phyloP scores from a whole-genome alignment of 2,888 invertebrate genomes.

The Cyrtodaria siliqua region DNA sequence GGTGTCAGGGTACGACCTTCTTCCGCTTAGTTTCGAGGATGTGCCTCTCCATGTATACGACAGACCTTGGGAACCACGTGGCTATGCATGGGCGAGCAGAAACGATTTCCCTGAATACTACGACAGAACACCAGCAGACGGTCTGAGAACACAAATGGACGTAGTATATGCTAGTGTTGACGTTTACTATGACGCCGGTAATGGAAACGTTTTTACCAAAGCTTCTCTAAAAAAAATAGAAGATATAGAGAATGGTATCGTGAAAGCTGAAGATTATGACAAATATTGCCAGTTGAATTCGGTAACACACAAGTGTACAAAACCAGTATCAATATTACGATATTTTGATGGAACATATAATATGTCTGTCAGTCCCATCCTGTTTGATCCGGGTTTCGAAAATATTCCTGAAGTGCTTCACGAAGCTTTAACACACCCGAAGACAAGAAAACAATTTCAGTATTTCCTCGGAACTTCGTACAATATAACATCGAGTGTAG shows the following conservation, averaged over 20 bases:
- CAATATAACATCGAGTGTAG: constrained; percentile 42
- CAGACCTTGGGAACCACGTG: constrained; percentile 66
- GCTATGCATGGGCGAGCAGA: constrained; percentile 64
- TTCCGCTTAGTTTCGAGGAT: constrained; percentile 66
- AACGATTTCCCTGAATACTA: constrained; percentile 42
- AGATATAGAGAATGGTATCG: constrained; percentile 63
- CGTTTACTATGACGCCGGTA: constrained; percentile 58
- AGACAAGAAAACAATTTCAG: constrained; percentile 54
- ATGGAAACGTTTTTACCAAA: constrained; percentile 72
- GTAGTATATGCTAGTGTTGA: constrained; percentile 24
- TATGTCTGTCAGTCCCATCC: constrained; percentile 47
- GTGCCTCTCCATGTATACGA: constrained; percentile 72
- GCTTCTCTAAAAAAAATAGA: constrained; percentile 62
- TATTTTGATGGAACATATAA: constrained; percentile 73
- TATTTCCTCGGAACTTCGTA: constrained; percentile 59
- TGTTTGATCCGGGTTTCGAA: constrained; percentile 67
- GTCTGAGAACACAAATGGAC: not conserved
- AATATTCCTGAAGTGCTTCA: constrained; percentile 64
- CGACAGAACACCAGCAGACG: not conserved
- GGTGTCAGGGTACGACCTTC: constrained; percentile 64
- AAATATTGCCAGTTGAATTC: constrained; percentile 41
- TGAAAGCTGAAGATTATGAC: constrained; percentile 30
- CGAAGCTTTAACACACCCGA: constrained; percentile 58
- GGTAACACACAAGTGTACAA: constrained; percentile 33
- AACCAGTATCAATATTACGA: constrained; percentile 62